phyloP scores from a whole-genome alignment of 2,797 vertebrate species.

The Gymnodraco acuticeps region DNA sequence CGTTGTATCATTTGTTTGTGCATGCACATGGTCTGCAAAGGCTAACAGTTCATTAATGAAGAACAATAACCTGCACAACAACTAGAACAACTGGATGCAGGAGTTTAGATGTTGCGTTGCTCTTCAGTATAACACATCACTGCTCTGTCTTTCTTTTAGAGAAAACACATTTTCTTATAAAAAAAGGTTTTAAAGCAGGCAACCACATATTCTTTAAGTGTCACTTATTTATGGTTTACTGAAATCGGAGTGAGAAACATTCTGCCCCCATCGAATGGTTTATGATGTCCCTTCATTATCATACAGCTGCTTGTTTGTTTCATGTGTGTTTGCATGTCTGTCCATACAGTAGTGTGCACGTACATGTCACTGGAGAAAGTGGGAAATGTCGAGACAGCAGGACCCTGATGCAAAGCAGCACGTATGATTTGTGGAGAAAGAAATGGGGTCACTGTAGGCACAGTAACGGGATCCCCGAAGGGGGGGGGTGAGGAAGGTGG shows the following conservation, averaged over 20 bases:
- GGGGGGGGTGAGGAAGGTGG: neutral
- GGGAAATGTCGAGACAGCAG: conserved; percentile 56
- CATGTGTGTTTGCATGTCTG: conserved; percentile 20
- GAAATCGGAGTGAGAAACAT: neutral
- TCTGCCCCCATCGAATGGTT: neutral
- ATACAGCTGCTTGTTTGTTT: neutral
- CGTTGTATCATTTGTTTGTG: no score
- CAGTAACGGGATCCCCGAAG: conserved; percentile 66
- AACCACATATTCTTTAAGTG: neutral
- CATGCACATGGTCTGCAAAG: no score
- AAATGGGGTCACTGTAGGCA: conserved; percentile 70
- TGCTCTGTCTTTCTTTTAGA: no score
- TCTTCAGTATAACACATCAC: no score
- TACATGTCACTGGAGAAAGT: conserved; percentile 40
- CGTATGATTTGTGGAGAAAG: conserved; percentile 76
- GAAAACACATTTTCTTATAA: neutral
- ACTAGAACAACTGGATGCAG: neutral
- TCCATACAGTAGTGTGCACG: conserved; percentile 1
- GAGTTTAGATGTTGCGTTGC: neutral
- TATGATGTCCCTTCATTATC: neutral
- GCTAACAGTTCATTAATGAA: no score
- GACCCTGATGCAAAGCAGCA: conserved; percentile 39
- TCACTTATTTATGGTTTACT: neutral
- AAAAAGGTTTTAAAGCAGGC: neutral
- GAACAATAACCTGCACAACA: no score